Evolutionary conservation across 2,113 vertebrate species (phyloP).

Genomic region (Ptychochromis oligacanthus): DNA sequence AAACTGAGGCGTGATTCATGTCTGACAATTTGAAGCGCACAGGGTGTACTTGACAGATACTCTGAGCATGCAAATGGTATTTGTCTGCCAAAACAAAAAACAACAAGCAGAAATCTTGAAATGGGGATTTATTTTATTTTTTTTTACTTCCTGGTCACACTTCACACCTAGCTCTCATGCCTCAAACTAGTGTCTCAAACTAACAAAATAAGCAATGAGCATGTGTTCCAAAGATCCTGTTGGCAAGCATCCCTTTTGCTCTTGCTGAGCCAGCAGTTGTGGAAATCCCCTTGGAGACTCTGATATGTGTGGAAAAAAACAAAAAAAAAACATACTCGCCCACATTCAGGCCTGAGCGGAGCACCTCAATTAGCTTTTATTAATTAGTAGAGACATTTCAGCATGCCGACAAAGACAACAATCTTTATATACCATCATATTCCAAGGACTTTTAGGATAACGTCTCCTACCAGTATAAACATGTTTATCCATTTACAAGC

Average conservation of each 20-base stretch:
- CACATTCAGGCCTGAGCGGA: background rate
- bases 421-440: background rate
- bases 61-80: background rate
- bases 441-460: background rate
- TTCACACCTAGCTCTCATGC: background rate
- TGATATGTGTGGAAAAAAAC: conserved; percentile 6
- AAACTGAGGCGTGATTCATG: background rate
- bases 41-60: background rate
- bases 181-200: background rate
- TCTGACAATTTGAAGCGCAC: background rate
- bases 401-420: background rate
- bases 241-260: background rate
- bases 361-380: background rate
- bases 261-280: conserved; percentile 14
- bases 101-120: background rate
- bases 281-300: conserved; percentile 63
- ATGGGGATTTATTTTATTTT: background rate
- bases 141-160: background rate
- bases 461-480: background rate
- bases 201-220: background rate
- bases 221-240: conserved; percentile 28
- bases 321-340: background rate
- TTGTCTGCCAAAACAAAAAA: background rate
- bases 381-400: background rate
- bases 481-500: conserved; percentile 1